Base-by-base conservation (phyloP, 2,888 invertebrate species). In the Zygothrica quintamaculata region DNA sequence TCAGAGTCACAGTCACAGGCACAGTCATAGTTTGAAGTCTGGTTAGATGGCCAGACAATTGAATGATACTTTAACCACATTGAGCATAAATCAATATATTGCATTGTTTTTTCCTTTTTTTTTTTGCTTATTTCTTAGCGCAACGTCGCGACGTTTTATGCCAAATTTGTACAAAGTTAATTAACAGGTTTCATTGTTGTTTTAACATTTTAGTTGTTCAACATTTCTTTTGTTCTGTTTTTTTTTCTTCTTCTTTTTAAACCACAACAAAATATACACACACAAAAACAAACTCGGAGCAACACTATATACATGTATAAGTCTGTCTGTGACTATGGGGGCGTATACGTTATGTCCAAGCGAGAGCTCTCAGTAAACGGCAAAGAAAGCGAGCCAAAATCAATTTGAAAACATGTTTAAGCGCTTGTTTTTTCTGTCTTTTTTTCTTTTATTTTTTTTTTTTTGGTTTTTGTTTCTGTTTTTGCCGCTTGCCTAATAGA, bases 161-260 rank as follows among this genome's bases (percentile, higher is more conserved):
- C 84, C 84, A 87, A 87, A 81, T 77, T 80, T 69, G 81, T 64
- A 44, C 71, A 77, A 58, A 77, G 59, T 69, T 87, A 79, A 87
- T 81, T 81, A 81, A 81, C 81, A 67, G 74, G 87, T 87, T 81
- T 77, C 65, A 81, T 81, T 84, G 74, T 84, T 66, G 65, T 62
- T 62, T 39, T 43, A 62, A 25, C 42, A 39, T 50, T 59, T 67
- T 46, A 58, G 51, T 36, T 33, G 29, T 67, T 50, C 57, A 58
- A 15, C 48, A 33, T 22, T 56, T 64, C 57, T 60, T 57, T 44
- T 60, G 42, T 47, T 13, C n/a, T n/a, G n/a, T n/a, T 22, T 37
- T 57, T 44, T 57, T 37, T 47, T 18, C 55, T 65, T 48, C 43
- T 22, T 37, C 33, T 53, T 62, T 70, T 74, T 58, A 71, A 55